Evolutionary conservation across 2,113 vertebrate genomes (phyloP), one percentile per base, ranked within the genome.

Genomic region (Pituophis catenifer): DNA sequence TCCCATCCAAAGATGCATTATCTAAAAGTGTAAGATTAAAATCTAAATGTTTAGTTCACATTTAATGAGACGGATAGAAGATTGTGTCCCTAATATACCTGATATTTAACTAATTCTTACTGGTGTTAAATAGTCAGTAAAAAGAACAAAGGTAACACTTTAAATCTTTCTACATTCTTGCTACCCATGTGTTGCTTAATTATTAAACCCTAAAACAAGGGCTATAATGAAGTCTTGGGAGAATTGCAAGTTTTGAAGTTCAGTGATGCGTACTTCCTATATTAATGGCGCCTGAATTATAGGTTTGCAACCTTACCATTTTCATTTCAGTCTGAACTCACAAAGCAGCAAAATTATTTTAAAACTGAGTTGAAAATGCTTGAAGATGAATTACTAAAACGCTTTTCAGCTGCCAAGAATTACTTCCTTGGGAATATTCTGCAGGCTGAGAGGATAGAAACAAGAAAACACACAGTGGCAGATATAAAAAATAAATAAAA

Each of bases 301-400:
- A 92, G 48, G 70, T 95, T 95, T 96, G 91, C 93, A 97, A 97
- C 96, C 57, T 95, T 95, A 91, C 88, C 93, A 93, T 94, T 94
- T 91, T 92, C 91, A 86, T 93, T 96, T 94, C 97, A 98, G 97
- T 97, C 97, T 95, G 97, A 98, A 81, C 94, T 98, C 91, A 97
- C 97, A 93, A 98, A 98, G 96, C 98, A 98, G 96, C 98, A 98
- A 97, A 98, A 98, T 95, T 96, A 98, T 94, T 99, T 98, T 96
- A 98, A 98, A 98, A 98, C 98, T 70, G 96, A 98, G 95, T 96
- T 99, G 97, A 98, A 98, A 97, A 97, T 98, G 89, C 97, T 98
- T 96, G 98, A 98, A 96, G 97, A 98, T 91, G 97, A 98, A 97
- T 96, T 98, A 94, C 96, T 96, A 90, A 96, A 96, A 70, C 93